These are phyloP conservation scores for Leptonema lineaticorne DNA, from an alignment of 1,140 invertebrate genomes.

Conservation along the genomic window DNA sequence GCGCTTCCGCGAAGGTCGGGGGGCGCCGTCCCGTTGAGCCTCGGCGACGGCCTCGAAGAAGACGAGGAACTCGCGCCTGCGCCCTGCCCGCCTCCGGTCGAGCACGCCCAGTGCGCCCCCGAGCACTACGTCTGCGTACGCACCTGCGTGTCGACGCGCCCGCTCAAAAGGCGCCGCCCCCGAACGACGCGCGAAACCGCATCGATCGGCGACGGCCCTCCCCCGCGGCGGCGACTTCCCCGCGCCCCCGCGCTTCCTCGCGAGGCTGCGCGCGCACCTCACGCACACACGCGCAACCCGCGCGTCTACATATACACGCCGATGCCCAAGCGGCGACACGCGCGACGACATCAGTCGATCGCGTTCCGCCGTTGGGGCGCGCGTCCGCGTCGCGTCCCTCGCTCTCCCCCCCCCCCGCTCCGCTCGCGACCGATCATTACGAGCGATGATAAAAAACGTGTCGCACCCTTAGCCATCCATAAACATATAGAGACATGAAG, in stretches of 20 bases:
- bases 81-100: slow-evolving; percentile 47
- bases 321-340: neutral
- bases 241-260: neutral
- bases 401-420: neutral
- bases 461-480: too few relatives aligned
- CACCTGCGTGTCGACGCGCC: slow-evolving; percentile 69
- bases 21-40: neutral
- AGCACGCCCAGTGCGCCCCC: slow-evolving; percentile 82
- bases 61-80: slow-evolving; percentile 14
- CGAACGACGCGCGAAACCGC: neutral
- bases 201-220: neutral
- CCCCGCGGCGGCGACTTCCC: neutral
- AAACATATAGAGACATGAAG: too few relatives aligned
- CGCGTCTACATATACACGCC: neutral
- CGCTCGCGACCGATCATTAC: too few relatives aligned
- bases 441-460: too few relatives aligned
- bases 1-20: neutral
- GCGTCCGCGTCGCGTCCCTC: neutral
- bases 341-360: neutral
- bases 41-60: neutral
- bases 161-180: slow-evolving; percentile 1
- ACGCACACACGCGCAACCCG: neutral
- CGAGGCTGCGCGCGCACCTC: neutral
- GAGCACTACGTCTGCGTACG: slow-evolving; percentile 84
- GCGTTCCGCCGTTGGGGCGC: neutral